Evolutionary conservation across 2,113 vertebrate genomes (phyloP).

Genomic region (Clarias macrocephalus): DNA sequence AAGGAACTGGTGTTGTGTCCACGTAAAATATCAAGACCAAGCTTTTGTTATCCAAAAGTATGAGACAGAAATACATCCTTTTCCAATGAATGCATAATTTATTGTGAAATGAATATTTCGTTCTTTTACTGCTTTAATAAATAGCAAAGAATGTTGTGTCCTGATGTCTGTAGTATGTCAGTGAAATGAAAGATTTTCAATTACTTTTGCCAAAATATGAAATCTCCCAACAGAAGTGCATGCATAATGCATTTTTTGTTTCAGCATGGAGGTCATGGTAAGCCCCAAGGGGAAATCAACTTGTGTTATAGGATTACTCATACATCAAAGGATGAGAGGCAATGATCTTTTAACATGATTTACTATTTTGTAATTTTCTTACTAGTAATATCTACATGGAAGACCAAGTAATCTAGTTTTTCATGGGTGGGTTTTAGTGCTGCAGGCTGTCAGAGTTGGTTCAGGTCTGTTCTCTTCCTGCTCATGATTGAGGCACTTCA

Average conservation of each 20-base stretch:
- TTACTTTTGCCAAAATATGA: neutral
- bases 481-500: neutral
- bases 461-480: neutral
- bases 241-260: conserved; percentile 34
- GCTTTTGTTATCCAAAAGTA: neutral
- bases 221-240: neutral
- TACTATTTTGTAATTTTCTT: neutral
- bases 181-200: neutral
- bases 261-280: conserved; percentile 33
- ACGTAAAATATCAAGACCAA: neutral
- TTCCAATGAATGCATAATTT: neutral
- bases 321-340: conserved; percentile 12
- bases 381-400: neutral
- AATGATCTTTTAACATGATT: conserved; percentile 7
- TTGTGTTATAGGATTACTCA: neutral
- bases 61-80: neutral
- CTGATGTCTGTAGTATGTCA: neutral
- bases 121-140: neutral
- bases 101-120: neutral
- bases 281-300: conserved; percentile 24
- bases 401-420: neutral
- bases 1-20: neutral
- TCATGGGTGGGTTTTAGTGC: neutral
- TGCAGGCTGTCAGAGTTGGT: conserved; percentile 2
- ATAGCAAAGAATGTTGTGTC: neutral